These are phyloP conservation scores for Emmelina monodactyla DNA, from an alignment of 2,888 invertebrate species.

Conservation along the genomic window DNA sequence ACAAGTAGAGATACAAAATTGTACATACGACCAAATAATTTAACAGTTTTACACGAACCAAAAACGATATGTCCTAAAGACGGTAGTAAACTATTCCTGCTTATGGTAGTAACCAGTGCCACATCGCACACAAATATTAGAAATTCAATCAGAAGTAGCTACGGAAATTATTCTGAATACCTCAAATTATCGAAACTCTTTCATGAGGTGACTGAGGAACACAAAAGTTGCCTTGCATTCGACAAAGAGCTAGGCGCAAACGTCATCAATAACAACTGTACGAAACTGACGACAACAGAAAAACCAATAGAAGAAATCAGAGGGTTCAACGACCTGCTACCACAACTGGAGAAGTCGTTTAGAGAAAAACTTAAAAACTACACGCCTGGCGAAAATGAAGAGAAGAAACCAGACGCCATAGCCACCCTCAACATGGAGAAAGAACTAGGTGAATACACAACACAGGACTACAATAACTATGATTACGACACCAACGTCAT, in stretches of 20 bases:
- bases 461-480: constrained; percentile 20
- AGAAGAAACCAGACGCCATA: constrained; percentile 39
- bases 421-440: constrained; percentile 54
- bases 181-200: constrained; percentile 29
- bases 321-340: constrained; percentile 33
- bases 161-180: constrained; percentile 67
- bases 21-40: constrained; percentile 75
- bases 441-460: constrained; percentile 33
- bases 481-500: constrained; percentile 48
- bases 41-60: constrained; percentile 72
- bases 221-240: constrained; percentile 42
- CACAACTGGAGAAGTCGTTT: constrained; percentile 42
- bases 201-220: constrained; percentile 29
- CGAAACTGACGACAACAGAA: constrained; percentile 25
- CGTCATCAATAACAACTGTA: constrained; percentile 44
- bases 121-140: constrained; percentile 73
- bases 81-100: constrained; percentile 54
- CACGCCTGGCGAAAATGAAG: constrained; percentile 22
- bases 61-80: constrained; percentile 54
- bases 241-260: too few relatives aligned
- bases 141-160: constrained; percentile 73
- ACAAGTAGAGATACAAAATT: constrained; percentile 75
- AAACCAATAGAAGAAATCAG: constrained; percentile 3
- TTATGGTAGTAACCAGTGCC: constrained; percentile 80
- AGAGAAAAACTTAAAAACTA: constrained; percentile 25